A percentile compares a stretch with the other conserved stretches of the same genome.
Evolutionary conservation across 2,797 vertebrate genomes (phyloP).

Genomic region (Pantherophis vulpinus): DNA sequence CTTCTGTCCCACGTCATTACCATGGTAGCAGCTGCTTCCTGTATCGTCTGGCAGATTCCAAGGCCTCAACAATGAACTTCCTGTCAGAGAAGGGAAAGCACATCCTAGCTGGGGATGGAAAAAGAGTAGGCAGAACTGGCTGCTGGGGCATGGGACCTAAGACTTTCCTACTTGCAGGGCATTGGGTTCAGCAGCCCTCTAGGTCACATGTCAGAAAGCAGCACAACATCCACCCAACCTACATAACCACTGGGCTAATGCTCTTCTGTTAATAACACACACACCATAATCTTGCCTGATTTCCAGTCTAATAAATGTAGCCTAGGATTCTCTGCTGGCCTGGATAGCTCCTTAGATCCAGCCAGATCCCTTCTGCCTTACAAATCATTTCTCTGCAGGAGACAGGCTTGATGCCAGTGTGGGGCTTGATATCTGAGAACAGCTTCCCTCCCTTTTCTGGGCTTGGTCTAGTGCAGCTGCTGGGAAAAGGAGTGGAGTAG

Average conservation of each 20-base stretch:
- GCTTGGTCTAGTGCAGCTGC: constrained; percentile 33
- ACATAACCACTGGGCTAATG: neutral
- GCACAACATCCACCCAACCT: neutral
- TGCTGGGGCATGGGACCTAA: neutral
- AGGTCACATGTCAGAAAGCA: neutral
- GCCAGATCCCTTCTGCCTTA: neutral
- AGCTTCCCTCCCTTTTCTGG: constrained; percentile 26
- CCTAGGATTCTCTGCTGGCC: neutral
- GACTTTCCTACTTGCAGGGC: neutral
- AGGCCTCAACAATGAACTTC: constrained; percentile 33
- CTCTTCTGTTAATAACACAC: neutral
- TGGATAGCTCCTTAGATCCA: neutral
- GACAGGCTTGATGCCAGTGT: constrained; percentile 21
- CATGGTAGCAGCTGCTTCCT: constrained; percentile 39
- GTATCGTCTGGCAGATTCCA: constrained; percentile 21
- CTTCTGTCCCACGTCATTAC: constrained; percentile 24
- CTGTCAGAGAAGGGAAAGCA: constrained; percentile 15
- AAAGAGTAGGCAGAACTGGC: neutral
- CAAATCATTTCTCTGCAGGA: constrained; percentile 8
- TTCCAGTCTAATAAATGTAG: neutral
- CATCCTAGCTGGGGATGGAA: neutral
- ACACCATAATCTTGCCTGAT: neutral
- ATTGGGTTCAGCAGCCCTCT: neutral
- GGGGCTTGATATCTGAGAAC: constrained; percentile 23
- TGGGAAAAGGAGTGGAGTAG: constrained; percentile 30